These are phyloP conservation scores for Ambastaia sidthimunki DNA, from an alignment of 2,797 vertebrate genomes.

Conservation along the genomic window DNA sequence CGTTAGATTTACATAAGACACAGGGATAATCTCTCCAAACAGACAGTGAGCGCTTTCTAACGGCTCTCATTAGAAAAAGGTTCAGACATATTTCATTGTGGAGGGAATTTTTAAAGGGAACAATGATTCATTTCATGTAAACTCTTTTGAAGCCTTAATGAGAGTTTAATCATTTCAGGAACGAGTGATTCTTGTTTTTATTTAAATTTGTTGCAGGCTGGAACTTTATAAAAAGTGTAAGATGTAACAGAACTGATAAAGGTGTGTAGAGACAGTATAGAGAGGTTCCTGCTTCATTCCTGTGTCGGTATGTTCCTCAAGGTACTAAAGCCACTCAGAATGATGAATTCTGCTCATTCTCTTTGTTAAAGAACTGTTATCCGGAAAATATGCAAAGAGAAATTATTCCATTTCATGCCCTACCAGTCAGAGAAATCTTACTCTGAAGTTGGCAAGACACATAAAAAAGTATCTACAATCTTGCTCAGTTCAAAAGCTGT, in stretches of 20 bases:
- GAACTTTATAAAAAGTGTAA: neutral
- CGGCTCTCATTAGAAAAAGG: constrained; percentile 58
- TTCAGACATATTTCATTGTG: constrained; percentile 59
- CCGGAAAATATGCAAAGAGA: constrained; percentile 1
- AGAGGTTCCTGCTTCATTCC: neutral
- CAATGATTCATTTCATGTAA: constrained; percentile 57
- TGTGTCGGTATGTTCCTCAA: neutral
- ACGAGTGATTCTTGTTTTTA: too few species aligned
- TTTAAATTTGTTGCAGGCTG: too few species aligned
- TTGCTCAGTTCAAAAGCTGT: constrained; percentile 33
- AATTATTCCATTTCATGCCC: constrained; percentile 27
- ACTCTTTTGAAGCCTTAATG: constrained; percentile 37
- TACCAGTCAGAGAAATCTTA: constrained; percentile 7
- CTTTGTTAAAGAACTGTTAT: constrained; percentile 18
- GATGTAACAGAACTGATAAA: neutral
- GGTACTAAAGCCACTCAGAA: neutral
- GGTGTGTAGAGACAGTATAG: neutral
- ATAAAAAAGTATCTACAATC: constrained; percentile 21
- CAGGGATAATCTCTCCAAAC: constrained; percentile 53
- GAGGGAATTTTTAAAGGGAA: constrained; percentile 57
- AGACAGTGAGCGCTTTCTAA: constrained; percentile 55
- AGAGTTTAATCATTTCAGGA: too few species aligned
- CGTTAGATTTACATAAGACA: constrained; percentile 53
- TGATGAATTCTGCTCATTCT: neutral
- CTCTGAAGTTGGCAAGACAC: neutral